Evolutionary conservation across 2,888 invertebrate genomes (phyloP).

Genomic region (Napeogenes sylphis): DNA sequence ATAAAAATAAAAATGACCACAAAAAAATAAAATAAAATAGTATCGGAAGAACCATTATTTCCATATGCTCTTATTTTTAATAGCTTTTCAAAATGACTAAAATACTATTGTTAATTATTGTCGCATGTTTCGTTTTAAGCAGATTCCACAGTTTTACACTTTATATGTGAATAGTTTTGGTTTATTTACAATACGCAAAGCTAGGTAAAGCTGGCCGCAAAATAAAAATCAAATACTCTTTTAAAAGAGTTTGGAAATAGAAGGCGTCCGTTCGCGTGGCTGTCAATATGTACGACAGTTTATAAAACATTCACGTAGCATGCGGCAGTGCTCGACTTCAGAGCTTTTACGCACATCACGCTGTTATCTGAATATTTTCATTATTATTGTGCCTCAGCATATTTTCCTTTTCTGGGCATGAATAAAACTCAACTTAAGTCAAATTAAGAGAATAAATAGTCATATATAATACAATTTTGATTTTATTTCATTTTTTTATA

Average conservation of each 20-base stretch:
- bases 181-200: constrained; percentile 15
- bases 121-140: constrained; percentile 21
- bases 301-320: constrained; percentile 31
- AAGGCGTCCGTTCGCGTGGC: constrained; percentile 17
- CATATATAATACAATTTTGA: too few relatives aligned
- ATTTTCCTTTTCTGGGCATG: too few relatives aligned
- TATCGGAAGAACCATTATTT: too few relatives aligned
- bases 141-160: constrained; percentile 28
- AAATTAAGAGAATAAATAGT: too few relatives aligned
- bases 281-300: constrained; percentile 28
- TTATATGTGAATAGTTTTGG: constrained; percentile 15
- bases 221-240: constrained; percentile 26
- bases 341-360: constrained; percentile 32
- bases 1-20: not conserved
- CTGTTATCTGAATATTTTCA: too few relatives aligned
- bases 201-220: constrained; percentile 18
- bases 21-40: not conserved
- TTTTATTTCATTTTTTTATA: too few relatives aligned
- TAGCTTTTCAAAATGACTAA: too few relatives aligned
- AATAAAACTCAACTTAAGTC: too few relatives aligned
- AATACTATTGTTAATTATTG: constrained; percentile 23
- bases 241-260: constrained; percentile 20
- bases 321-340: constrained; percentile 36
- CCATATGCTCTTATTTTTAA: too few relatives aligned
- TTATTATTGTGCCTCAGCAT: too few relatives aligned